Evolutionary conservation across 1,140 invertebrate genomes (phyloP).

Genomic region (Diorhabda sublineata): DNA sequence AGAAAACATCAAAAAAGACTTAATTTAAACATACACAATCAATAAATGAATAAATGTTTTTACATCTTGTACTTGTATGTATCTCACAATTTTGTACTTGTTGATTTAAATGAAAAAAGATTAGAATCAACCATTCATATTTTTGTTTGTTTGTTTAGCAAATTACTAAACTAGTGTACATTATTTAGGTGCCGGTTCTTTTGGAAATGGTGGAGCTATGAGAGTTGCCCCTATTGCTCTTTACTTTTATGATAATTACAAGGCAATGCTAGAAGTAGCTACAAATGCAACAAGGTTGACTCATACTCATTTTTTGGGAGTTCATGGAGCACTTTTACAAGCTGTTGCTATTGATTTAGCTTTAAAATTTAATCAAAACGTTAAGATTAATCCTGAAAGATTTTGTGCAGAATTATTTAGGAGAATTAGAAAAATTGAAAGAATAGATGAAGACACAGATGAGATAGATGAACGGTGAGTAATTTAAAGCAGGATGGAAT

Average conservation of each 20-base stretch:
- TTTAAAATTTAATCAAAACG: conserved; percentile 48
- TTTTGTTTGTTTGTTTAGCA: too few relatives aligned
- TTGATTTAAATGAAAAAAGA: too few relatives aligned
- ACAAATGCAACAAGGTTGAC: conserved; percentile 59
- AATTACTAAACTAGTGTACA: conserved; percentile 54
- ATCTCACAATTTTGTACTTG: too few relatives aligned
- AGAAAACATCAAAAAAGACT: too few relatives aligned
- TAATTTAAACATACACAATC: too few relatives aligned
- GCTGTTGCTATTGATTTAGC: conserved; percentile 56
- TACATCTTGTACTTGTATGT: too few relatives aligned
- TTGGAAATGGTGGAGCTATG: conserved; percentile 78
- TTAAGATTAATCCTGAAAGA: conserved; percentile 48
- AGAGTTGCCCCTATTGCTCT: conserved; percentile 67
- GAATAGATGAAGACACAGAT: conserved; percentile 41
- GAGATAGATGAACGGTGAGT: not conserved
- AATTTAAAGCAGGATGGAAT: too few relatives aligned
- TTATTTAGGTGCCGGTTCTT: conserved; percentile 69
- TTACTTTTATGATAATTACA: conserved; percentile 55
- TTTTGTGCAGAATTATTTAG: conserved; percentile 57
- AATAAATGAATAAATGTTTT: too few relatives aligned
- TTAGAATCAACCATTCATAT: too few relatives aligned
- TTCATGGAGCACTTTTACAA: conserved; percentile 66
- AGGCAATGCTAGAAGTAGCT: conserved; percentile 52
- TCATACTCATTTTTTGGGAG: conserved; percentile 61
- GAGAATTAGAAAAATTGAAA: conserved; percentile 60